A percentile compares a stretch with the other conserved stretches of the same genome.
These are phyloP conservation scores for Crematogaster levior DNA, from an alignment of 2,888 invertebrate genomes.

Conservation along the genomic window DNA sequence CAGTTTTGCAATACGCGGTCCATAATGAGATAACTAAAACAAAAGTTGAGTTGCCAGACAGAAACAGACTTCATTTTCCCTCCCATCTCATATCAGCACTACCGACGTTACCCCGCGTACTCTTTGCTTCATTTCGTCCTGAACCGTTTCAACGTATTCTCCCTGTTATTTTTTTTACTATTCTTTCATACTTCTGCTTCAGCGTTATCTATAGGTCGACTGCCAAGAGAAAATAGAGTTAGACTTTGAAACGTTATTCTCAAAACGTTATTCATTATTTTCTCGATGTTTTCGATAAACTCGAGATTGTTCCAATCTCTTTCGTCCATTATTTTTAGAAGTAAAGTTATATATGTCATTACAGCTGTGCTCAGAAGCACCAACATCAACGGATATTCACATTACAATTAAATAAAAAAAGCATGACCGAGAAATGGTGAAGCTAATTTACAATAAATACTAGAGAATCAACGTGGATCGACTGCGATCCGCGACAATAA, in stretches of 20 bases:
- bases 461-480: constrained; percentile 22
- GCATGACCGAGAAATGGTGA: constrained; percentile 19
- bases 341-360: constrained; percentile 11
- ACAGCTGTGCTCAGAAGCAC: constrained; percentile 11
- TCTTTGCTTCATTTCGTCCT: constrained; percentile 8
- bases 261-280: constrained; percentile 2
- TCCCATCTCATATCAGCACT: constrained; percentile 36
- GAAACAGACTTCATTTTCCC: constrained; percentile 32
- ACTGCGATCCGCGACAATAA: constrained; percentile 36
- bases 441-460: constrained; percentile 49
- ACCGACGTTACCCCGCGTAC: neutral
- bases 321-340: neutral
- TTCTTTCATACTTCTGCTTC: constrained; percentile 28
- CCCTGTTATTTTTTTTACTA: constrained; percentile 38
- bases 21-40: constrained; percentile 47
- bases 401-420: constrained; percentile 35
- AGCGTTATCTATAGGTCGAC: constrained; percentile 19
- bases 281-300: neutral
- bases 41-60: constrained; percentile 31
- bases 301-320: neutral
- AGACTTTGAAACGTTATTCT: constrained; percentile 43
- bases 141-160: constrained; percentile 21
- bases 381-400: neutral
- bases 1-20: constrained; percentile 22
- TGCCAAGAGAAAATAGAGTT: constrained; percentile 44